Conservation (phyloP, 2,797 vertebrate genomes). For the Hydrophis major region DNA sequence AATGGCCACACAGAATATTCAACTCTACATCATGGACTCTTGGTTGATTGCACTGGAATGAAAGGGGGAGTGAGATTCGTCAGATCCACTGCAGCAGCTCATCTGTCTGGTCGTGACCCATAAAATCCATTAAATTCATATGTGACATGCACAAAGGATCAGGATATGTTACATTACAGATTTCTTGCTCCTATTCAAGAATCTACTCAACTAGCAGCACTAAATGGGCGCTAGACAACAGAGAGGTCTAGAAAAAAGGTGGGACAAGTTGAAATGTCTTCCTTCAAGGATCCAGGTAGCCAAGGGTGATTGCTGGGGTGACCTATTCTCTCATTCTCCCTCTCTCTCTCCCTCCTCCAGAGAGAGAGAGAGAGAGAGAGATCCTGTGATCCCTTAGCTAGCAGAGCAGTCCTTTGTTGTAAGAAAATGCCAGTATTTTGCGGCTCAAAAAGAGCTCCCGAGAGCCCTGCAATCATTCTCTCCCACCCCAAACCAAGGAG, state of each 20-base stretch:
- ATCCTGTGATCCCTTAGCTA: background rate
- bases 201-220: background rate
- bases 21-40: background rate
- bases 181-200: background rate
- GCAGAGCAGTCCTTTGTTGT: background rate
- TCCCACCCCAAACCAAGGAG: background rate
- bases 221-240: background rate
- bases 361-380: too few species aligned
- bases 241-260: background rate
- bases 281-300: background rate
- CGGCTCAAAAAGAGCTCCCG: background rate
- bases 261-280: background rate
- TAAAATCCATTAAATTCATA: background rate
- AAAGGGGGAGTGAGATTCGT: too few species aligned
- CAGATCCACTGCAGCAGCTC: too few species aligned
- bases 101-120: background rate
- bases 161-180: background rate
- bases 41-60: background rate
- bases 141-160: background rate
- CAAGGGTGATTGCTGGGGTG: too few species aligned
- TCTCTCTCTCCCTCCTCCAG: too few species aligned
- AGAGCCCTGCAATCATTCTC: background rate
- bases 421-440: rapidly evolving
- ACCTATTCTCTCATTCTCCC: too few species aligned
- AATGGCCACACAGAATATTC: background rate